A percentile compares a stretch with the other conserved stretches of the same genome.
These are phyloP conservation scores for Baryphthengus martii DNA, from an alignment of 2,113 vertebrate species.

Conservation along the genomic window DNA sequence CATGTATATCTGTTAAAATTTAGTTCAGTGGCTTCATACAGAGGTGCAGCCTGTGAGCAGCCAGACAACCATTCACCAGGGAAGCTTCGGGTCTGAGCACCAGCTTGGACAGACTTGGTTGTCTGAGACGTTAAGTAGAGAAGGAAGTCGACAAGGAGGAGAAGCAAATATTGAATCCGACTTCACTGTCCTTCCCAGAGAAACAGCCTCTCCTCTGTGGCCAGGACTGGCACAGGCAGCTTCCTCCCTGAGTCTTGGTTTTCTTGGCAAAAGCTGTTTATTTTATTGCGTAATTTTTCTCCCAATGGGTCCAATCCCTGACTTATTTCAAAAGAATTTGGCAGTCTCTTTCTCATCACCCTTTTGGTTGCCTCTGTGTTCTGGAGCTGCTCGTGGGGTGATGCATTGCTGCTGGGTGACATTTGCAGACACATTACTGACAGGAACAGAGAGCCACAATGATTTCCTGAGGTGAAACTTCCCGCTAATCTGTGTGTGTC, in stretches of 20 bases:
- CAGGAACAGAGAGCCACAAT: constrained; percentile 56
- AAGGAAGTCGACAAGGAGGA: neutral
- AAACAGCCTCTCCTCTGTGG: constrained; percentile 65
- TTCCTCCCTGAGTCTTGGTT: constrained; percentile 64
- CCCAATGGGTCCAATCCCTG: constrained; percentile 31
- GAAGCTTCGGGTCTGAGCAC: neutral
- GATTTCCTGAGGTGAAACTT: constrained; percentile 56
- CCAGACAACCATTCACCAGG: neutral
- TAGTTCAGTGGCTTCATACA: neutral
- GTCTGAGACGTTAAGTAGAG: neutral
- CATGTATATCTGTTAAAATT: neutral
- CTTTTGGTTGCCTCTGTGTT: constrained; percentile 21
- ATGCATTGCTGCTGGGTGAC: constrained; percentile 35
- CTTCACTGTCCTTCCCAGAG: constrained; percentile 32
- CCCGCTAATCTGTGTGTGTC: constrained; percentile 8
- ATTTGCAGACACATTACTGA: constrained; percentile 40
- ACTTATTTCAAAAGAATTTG: constrained; percentile 56
- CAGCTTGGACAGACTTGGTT: neutral
- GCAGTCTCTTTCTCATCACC: neutral
- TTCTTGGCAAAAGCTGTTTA: constrained; percentile 65
- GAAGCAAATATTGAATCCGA: neutral
- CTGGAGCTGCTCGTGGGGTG: neutral
- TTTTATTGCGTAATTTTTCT: constrained; percentile 54
- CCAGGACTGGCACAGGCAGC: constrained; percentile 63
- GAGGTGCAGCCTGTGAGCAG: neutral